Conservation (phyloP, 2,113 vertebrate species). For the Cricetomys ansorgei region DNA sequence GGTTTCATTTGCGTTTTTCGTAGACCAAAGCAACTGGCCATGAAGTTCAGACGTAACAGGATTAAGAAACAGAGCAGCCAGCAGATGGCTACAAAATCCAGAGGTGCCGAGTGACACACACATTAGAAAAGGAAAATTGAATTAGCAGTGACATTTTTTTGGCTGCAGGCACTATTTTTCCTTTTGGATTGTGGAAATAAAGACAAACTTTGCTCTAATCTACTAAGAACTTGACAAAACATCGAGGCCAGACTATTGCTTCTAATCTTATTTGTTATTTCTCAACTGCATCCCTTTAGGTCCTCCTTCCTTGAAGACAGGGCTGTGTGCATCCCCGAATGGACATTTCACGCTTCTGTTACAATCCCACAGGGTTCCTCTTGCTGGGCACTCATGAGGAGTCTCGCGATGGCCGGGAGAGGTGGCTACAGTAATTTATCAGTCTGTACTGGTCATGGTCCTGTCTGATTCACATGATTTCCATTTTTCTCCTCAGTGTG, state of each 20-base stretch:
- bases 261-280: constrained; percentile 81
- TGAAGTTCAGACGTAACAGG: background rate
- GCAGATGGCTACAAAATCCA: constrained; percentile 59
- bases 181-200: constrained; percentile 76
- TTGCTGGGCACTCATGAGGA: fast-evolving
- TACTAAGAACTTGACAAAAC: constrained; percentile 70
- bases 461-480: background rate
- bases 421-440: background rate
- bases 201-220: constrained; percentile 81
- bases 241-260: constrained; percentile 64
- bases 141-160: constrained; percentile 79
- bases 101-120: constrained; percentile 70
- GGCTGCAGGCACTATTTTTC: constrained; percentile 7
- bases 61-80: constrained; percentile 48
- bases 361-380: background rate
- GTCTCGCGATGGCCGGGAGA: background rate
- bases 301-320: constrained; percentile 32
- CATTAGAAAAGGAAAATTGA: constrained; percentile 76
- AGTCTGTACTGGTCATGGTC: background rate
- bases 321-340: constrained; percentile 1
- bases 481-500: background rate
- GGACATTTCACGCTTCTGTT: constrained; percentile 22
- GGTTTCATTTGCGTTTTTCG: background rate
- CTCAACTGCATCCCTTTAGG: constrained; percentile 23
- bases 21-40: background rate